A percentile compares a stretch with the other conserved stretches of the same genome.
These are phyloP conservation scores for Lytechinus variegatus DNA, from an alignment of 35 echinoderm and acorn worm genomes.

Conservation along the genomic window DNA sequence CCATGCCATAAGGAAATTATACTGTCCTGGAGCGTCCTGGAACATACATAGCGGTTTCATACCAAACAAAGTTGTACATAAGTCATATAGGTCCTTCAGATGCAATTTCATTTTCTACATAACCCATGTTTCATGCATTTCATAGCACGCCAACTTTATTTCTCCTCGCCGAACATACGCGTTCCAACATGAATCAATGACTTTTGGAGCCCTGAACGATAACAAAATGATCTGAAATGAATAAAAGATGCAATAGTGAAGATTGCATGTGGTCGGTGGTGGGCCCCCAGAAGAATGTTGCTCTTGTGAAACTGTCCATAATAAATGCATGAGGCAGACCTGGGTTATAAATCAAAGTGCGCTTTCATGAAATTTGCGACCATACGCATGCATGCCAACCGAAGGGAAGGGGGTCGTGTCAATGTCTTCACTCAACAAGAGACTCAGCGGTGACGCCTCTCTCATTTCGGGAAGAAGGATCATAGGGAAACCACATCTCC, in stretches of 20 bases:
- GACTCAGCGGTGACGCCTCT: neutral
- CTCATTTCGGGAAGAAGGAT: neutral
- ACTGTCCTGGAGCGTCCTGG: neutral
- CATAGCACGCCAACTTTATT: neutral
- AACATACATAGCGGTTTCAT: no score
- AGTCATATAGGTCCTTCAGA: neutral
- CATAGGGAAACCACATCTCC: neutral
- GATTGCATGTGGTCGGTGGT: neutral
- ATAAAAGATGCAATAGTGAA: neutral
- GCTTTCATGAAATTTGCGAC: neutral
- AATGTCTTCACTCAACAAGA: neutral
- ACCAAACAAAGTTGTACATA: no score
- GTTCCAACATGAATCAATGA: neutral
- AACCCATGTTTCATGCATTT: neutral
- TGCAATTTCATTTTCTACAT: neutral
- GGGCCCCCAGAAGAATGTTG: neutral
- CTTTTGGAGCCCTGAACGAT: neutral
- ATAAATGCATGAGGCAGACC: neutral
- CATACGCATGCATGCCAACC: neutral
- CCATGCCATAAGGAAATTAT: neutral
- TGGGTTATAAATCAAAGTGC: neutral
- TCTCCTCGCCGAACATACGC: neutral
- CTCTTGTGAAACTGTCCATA: neutral
- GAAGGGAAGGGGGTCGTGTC: neutral
- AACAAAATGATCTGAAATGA: neutral